Base-by-base conservation (phyloP, 2,888 invertebrate species). In the Diarsia mendica region DNA sequence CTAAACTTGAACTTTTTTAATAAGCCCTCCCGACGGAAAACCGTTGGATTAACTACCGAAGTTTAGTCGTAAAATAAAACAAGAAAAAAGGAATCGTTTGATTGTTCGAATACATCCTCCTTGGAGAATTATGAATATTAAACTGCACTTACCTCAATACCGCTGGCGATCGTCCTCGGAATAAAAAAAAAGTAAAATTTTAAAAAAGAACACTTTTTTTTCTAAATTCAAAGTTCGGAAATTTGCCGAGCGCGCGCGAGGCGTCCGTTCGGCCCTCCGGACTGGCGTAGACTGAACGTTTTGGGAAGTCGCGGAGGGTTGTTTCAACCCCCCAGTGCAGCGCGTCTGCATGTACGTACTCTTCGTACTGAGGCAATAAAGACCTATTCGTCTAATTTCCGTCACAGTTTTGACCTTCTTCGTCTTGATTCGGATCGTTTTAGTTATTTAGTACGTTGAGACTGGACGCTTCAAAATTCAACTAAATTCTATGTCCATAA, bases 1-100 rank as follows among this genome's bases (percentile, higher is more conserved):
- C 88, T 82, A 86, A 91, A 88, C 89, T 90, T 88, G 69, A 93
- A 95, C 94, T 94, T 95, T 95, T 95, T 94, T 94, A 94, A 95
- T 95, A 94, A 93, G 89, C 90, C 90, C 78, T 83, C 89, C 84
- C 83, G 67, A 77, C 79, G 86, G 89, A 84, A 88, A 89, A 85
- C 80, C 88, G 72, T 80, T 84, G 90, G 91, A 92, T 93, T 93
- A 93, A 94, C 91, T 89, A 91, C 89, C 85, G 63, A 94, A 94
- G 91, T 94, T 94, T 86, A 82, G 80, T 88, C 88, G 88, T 93
- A 92, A 92, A 93, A 91, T 93, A 92, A 92, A 93, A 91, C 86
- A 88, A 72, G 70, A 83, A 87, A 90, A 91, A 91, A 78, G 48
- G 61, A 77, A 79, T 79, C 77, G 88, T 91, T 91, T 90, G 82